Base-by-base conservation (phyloP, 2,888 invertebrate species). In the Pollenia amentaria region DNA sequence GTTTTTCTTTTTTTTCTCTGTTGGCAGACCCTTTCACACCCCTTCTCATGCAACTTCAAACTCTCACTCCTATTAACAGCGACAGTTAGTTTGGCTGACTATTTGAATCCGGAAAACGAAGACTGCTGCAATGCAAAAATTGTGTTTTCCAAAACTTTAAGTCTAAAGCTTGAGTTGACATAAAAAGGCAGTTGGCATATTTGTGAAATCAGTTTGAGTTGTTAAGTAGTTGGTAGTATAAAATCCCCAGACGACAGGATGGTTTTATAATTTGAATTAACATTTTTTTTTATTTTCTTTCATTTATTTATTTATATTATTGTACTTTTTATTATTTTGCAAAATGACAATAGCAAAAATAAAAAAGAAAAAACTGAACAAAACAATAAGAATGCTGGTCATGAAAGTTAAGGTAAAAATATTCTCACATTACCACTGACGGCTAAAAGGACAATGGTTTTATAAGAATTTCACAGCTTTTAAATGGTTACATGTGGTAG, bases 101-200 rank as follows among this genome's bases (percentile, higher is more conserved):
- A 70, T 70, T 75, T 55, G 62, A 60, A 67, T 16, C 75, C 29
- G 55, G 16, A 69, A 53, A 48, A 60, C 18, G 9, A 75, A 48
- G 62, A 69, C 62, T 57, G 6, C 51, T 67, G 2, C 48, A 12
- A n/a, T 44, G 18, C 16, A 48, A 60, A 62, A 46, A 29, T 48
- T 72, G 44, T 46, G 62, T 60, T 81, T 79, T 85, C 82, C 70
- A 62, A 83, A 84, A 65, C 44, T 80, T 46, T 55, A 83, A 80
- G 46, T 83, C 83, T 80, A 83, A 87, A 88, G 87, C 80, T 81
- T 83, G 83, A 85, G 80, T 86, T 90, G 89, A 89, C 90, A 89
- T 89, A 86, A 90, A 90, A 89, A 89, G 89, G 88, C 89, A 89
- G 83, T 88, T 90, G 89, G 89, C 90, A 89, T 89, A 89, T 90